These are phyloP conservation scores for Cricetomys ansorgei DNA, from an alignment of 2,113 vertebrate genomes.

Conservation along the genomic window DNA sequence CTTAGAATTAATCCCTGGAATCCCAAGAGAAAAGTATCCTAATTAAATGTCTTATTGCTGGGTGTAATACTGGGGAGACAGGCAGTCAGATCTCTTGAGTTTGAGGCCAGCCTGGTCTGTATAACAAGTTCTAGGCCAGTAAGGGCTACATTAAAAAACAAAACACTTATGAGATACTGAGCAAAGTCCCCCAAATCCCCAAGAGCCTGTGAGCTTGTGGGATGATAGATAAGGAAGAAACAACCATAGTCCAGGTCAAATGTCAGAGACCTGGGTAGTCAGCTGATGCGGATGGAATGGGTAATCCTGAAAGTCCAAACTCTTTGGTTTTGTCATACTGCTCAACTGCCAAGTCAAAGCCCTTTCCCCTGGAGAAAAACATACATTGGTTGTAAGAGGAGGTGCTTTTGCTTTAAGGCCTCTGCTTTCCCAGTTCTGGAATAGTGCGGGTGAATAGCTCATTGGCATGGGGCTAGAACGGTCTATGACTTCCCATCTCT, in stretches of 20 bases:
- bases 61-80: neutral
- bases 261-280: neutral
- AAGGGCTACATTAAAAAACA: neutral
- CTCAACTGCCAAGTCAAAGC: neutral
- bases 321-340: neutral
- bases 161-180: neutral
- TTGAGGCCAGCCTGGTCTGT: neutral
- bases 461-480: neutral
- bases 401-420: neutral
- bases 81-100: neutral
- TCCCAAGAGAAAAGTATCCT: too few relatives aligned
- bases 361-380: neutral
- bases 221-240: neutral
- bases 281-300: slow-evolving; percentile 2
- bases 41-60: neutral
- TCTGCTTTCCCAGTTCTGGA: neutral
- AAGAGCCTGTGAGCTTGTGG: neutral
- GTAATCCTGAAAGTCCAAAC: neutral
- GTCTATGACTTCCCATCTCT: neutral
- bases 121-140: neutral
- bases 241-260: neutral
- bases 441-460: neutral
- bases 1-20: neutral
- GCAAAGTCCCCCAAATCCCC: neutral
- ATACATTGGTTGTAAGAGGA: neutral